These are phyloP conservation scores for Phrynosoma platyrhinos DNA, from an alignment of 2,113 vertebrate species.

Conservation along the genomic window DNA sequence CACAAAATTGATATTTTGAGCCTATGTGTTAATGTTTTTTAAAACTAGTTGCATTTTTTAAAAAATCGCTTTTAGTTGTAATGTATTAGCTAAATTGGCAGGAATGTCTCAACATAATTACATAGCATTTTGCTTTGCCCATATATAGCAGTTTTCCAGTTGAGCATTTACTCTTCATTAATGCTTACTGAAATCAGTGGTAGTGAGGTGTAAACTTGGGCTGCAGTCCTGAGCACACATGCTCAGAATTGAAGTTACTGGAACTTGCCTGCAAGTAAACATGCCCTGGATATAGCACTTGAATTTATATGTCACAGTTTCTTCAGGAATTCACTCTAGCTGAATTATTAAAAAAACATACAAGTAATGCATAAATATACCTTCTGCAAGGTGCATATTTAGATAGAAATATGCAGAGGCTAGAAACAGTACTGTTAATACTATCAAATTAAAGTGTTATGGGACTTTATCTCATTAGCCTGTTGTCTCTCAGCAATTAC, in stretches of 20 bases:
- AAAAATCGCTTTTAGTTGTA: conserved; percentile 15
- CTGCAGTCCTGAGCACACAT: neutral
- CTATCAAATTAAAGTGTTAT: no score
- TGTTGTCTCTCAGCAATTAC: no score
- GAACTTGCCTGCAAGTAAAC: neutral
- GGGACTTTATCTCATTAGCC: no score
- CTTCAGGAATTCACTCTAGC: no score
- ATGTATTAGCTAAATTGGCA: conserved; percentile 17
- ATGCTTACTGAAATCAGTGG: neutral
- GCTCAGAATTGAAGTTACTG: neutral
- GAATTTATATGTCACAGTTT: neutral
- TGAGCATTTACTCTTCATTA: conserved; percentile 30
- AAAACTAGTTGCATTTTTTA: neutral
- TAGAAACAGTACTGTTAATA: no score
- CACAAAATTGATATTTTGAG: neutral
- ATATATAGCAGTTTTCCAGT: conserved; percentile 1
- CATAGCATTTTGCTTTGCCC: neutral
- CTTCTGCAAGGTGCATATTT: no score
- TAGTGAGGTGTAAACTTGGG: neutral
- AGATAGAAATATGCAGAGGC: no score
- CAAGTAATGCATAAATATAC: no score
- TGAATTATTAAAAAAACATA: no score
- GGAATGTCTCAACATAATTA: neutral
- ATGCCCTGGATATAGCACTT: neutral
- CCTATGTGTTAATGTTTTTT: neutral